These are phyloP conservation scores for Morone saxatilis DNA, from an alignment of 2,113 vertebrate genomes.

Conservation along the genomic window DNA sequence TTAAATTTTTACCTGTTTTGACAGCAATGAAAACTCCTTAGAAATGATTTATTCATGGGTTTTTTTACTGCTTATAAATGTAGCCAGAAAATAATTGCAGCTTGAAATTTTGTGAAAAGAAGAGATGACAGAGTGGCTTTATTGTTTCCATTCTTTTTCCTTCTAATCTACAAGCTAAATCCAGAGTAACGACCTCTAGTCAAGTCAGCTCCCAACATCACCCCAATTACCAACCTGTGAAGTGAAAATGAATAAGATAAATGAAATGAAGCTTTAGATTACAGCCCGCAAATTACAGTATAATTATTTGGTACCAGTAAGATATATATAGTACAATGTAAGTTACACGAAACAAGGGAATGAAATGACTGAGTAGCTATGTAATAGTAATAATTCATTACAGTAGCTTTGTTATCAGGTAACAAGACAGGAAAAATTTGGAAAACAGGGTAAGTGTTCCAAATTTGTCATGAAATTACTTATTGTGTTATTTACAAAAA, in stretches of 20 bases:
- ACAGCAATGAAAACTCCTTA: conserved; percentile 1
- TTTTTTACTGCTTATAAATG: background rate
- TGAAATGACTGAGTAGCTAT: too few species aligned
- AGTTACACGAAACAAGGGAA: background rate
- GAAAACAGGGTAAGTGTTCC: too few species aligned
- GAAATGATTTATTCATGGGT: conserved; percentile 6
- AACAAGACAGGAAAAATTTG: too few species aligned
- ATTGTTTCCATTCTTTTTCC: background rate
- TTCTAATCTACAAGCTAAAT: background rate
- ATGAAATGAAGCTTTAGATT: background rate
- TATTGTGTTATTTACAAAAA: too few species aligned
- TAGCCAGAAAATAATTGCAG: background rate
- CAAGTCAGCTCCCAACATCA: background rate
- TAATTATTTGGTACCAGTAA: background rate
- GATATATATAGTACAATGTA: background rate
- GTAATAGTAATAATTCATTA: too few species aligned
- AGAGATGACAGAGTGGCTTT: background rate
- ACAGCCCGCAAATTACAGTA: too few species aligned
- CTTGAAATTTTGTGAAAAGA: background rate
- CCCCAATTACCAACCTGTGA: background rate
- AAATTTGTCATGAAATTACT: too few species aligned
- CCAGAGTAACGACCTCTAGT: background rate
- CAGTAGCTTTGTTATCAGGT: too few species aligned
- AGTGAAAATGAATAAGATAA: background rate
- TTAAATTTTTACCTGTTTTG: conserved; percentile 5